Percentiles rank a stretch among this genome's conserved stretches.
phyloP scores from a whole-genome alignment of 2,113 vertebrate species.

The Mustelus asterias region DNA sequence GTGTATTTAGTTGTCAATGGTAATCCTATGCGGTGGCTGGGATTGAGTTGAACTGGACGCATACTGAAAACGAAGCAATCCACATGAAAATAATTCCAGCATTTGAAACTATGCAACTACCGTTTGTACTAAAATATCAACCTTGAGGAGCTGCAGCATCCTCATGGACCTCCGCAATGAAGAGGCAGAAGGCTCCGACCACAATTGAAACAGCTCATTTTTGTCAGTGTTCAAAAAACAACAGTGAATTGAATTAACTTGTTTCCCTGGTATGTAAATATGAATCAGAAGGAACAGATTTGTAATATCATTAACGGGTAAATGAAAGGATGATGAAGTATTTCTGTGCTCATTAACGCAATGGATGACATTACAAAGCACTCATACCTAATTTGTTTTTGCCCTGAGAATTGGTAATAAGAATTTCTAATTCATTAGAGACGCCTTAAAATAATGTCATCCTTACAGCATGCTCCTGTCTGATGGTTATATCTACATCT shows the following conservation, averaged over 20 bases:
- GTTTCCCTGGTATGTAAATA: constrained; percentile 2
- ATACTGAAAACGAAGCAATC: constrained; percentile 63
- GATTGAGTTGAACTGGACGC: neutral
- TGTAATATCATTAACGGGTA: neutral
- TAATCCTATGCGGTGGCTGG: neutral
- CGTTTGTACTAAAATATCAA: constrained; percentile 54
- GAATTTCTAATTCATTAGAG: neutral
- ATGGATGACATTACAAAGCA: neutral
- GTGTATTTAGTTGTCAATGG: neutral
- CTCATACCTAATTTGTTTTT: neutral
- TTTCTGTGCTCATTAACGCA: neutral
- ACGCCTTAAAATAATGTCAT: neutral
- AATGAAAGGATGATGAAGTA: neutral
- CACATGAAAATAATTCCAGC: constrained; percentile 66
- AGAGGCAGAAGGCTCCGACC: neutral
- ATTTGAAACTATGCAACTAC: constrained; percentile 46
- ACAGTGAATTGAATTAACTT: neutral
- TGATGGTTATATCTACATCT: neutral
- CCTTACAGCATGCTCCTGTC: neutral
- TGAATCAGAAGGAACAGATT: neutral
- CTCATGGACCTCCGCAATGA: neutral
- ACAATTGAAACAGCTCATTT: neutral
- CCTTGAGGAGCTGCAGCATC: constrained; percentile 42
- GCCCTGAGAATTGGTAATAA: neutral
- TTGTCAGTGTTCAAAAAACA: neutral